Evolutionary conservation across 2,113 vertebrate genomes (phyloP).

Genomic region (Prunella fulvescens): DNA sequence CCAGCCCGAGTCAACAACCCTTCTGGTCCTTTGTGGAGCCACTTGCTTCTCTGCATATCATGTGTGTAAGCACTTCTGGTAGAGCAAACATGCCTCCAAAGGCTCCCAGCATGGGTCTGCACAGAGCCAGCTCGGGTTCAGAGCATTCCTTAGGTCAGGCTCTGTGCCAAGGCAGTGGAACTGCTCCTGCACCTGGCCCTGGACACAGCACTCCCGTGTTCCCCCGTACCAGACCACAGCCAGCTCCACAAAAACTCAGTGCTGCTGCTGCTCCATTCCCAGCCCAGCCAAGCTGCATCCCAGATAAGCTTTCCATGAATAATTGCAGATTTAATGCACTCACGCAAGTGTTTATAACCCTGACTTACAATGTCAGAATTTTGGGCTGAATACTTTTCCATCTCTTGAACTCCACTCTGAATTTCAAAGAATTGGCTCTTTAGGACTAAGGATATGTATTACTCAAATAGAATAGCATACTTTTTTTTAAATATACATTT

Average conservation of each 20-base stretch:
- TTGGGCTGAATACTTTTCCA: not conserved
- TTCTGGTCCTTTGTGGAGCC: not conserved
- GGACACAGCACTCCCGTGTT: not conserved
- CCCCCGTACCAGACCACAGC: not conserved
- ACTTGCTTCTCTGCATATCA: not conserved
- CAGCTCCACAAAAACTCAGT: not conserved
- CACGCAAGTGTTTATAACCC: conserved; percentile 1
- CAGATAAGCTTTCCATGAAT: not conserved
- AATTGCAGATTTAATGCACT: not conserved
- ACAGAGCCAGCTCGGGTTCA: not conserved
- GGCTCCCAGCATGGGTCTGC: not conserved
- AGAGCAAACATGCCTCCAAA: not conserved
- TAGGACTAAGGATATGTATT: not conserved
- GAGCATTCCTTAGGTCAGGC: not conserved
- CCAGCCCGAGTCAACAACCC: not conserved
- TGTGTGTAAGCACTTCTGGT: not conserved
- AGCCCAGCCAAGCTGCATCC: not conserved
- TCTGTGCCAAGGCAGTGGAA: not conserved
- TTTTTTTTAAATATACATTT: not conserved
- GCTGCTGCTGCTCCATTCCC: not conserved
- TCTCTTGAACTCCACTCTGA: not conserved
- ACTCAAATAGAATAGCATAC: not conserved
- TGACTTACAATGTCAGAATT: conserved; percentile 4
- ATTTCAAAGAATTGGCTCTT: not conserved
- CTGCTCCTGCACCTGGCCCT: not conserved